Percentiles rank a stretch among this genome's conserved stretches.
phyloP scores from a whole-genome alignment of 1,140 invertebrate genomes.

The Drosophila bocqueti region DNA sequence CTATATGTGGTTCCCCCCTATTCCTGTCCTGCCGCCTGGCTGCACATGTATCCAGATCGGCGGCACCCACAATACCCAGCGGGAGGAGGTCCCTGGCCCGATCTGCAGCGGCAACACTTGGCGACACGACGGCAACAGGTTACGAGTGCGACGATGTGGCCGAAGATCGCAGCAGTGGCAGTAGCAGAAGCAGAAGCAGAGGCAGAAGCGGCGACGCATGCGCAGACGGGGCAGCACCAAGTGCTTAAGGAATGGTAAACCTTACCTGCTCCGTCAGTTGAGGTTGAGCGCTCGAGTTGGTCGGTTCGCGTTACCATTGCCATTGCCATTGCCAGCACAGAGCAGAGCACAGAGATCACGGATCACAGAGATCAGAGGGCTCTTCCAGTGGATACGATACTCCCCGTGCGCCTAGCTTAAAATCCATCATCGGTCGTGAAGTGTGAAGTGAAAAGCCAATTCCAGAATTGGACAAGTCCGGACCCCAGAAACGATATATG shows the following conservation, averaged over 20 bases:
- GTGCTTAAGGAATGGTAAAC: slow-evolving; percentile 84
- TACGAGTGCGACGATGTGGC: slow-evolving; percentile 42
- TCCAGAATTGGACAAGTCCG: slow-evolving; percentile 32
- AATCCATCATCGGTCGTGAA: slow-evolving; percentile 36
- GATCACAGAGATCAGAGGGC: slow-evolving; percentile 24
- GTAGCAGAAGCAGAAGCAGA: slow-evolving; percentile 38
- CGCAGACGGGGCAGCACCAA: slow-evolving; percentile 50
- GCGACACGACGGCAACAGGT: slow-evolving; percentile 53
- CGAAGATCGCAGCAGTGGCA: slow-evolving; percentile 34
- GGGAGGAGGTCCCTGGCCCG: slow-evolving; percentile 12
- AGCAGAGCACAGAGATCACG: slow-evolving; percentile 16
- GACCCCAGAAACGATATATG: slow-evolving; percentile 34
- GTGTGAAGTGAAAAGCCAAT: slow-evolving; percentile 42
- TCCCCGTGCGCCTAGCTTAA: background rate
- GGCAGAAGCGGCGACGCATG: slow-evolving; percentile 37
- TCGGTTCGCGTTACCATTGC: slow-evolving; percentile 36
- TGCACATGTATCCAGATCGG: slow-evolving; percentile 26
- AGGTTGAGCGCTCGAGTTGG: slow-evolving; percentile 83
- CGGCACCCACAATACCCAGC: slow-evolving; percentile 48
- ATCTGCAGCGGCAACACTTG: slow-evolving; percentile 28
- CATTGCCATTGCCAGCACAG: slow-evolving; percentile 15
- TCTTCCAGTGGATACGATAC: slow-evolving; percentile 10
- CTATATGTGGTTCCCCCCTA: slow-evolving; percentile 3
- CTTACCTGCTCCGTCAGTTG: slow-evolving; percentile 79
- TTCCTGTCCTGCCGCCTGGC: slow-evolving; percentile 32